A percentile compares a stretch with the other conserved stretches of the same genome.
phyloP scores from a whole-genome alignment of 2,113 vertebrate species.

The Atlantisia rogersi region DNA sequence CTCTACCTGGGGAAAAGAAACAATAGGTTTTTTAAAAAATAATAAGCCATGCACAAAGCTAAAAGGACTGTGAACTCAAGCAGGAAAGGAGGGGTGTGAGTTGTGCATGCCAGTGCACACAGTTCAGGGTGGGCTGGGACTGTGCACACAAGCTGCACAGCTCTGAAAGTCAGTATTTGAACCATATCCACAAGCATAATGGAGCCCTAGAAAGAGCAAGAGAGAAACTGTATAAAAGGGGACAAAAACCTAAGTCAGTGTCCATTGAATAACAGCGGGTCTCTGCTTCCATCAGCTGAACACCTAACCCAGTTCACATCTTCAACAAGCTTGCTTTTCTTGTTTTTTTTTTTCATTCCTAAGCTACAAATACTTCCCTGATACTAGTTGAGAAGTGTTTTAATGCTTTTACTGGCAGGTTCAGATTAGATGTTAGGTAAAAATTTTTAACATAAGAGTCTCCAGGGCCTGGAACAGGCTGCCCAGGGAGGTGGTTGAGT shows the following conservation, averaged over 20 bases:
- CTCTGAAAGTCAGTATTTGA: not conserved
- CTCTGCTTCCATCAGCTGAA: not conserved
- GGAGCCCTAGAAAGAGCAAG: not conserved
- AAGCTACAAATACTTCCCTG: not conserved
- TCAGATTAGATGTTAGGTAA: too few species aligned
- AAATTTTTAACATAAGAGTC: too few species aligned
- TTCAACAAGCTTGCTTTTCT: not conserved
- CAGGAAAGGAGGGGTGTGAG: not conserved
- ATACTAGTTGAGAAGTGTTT: not conserved
- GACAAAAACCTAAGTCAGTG: not conserved
- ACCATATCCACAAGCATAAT: not conserved
- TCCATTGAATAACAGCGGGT: not conserved
- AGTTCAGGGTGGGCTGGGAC: not conserved
- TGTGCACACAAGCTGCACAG: not conserved
- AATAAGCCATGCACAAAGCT: not conserved
- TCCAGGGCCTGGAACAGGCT: too few species aligned
- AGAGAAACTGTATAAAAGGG: not conserved
- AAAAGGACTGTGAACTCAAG: not conserved
- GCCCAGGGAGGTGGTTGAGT: too few species aligned
- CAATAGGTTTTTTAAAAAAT: not conserved
- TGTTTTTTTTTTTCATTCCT: not conserved
- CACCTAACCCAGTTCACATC: not conserved
- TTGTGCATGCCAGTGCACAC: rapidly evolving
- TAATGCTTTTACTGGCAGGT: not conserved
- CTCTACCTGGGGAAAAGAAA: not conserved